phyloP scores from a whole-genome alignment of 2,113 vertebrate species.

The Jacana jacana region DNA sequence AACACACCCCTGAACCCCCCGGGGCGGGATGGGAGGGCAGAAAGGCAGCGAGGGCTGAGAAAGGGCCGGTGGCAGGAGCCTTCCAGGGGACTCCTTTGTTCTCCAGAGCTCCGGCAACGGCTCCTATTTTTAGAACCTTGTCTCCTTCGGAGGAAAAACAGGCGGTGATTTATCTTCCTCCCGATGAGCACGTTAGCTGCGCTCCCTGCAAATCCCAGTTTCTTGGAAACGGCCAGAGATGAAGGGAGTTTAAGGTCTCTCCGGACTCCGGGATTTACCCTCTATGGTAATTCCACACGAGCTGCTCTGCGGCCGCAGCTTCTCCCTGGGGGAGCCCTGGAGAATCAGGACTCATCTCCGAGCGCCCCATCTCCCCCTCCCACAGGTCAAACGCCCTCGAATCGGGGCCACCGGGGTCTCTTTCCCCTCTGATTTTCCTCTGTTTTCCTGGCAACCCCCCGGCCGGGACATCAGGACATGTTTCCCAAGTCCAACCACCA shows the following conservation, averaged over 20 bases:
- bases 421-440: neutral
- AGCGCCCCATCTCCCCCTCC: neutral
- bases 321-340: neutral
- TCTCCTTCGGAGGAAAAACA: slow-evolving; percentile 59
- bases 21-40: neutral
- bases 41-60: neutral
- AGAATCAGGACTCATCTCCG: no score
- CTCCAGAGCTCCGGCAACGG: neutral
- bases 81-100: slow-evolving; percentile 46
- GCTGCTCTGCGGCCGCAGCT: neutral
- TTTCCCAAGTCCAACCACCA: neutral
- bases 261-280: neutral
- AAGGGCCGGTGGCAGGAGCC: neutral
- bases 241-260: neutral
- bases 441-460: no score
- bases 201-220: neutral
- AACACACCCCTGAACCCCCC: neutral
- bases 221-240: slow-evolving; percentile 29
- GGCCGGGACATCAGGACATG: rapidly evolving
- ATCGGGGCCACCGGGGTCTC: neutral
- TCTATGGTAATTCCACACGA: neutral
- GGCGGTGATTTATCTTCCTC: slow-evolving; percentile 53
- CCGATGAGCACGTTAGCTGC: neutral
- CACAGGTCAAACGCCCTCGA: neutral
- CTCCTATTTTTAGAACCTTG: slow-evolving; percentile 54